Evolutionary conservation across 2,797 vertebrate species (phyloP).

Genomic region (Lepilemur ruficaudatus): DNA sequence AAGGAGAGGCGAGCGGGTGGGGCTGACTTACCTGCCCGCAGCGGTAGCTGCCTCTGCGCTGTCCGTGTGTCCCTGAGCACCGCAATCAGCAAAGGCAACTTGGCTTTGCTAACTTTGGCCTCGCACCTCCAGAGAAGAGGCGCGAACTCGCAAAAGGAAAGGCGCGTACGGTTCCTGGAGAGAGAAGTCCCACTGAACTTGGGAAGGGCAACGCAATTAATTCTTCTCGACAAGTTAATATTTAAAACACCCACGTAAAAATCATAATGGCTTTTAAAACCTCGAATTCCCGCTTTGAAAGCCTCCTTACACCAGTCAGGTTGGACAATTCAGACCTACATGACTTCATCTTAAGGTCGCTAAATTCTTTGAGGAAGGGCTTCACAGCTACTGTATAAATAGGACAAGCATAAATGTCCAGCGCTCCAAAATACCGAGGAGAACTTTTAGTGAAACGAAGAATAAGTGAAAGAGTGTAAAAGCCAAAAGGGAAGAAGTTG

Average conservation of each 20-base stretch:
- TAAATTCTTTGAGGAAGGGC: constrained; percentile 65
- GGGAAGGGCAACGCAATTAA: constrained; percentile 73
- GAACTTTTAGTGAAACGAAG: constrained; percentile 76
- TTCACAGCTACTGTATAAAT: constrained; percentile 61
- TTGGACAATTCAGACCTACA: constrained; percentile 68
- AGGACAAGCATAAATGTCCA: constrained; percentile 54
- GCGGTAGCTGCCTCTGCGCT: constrained; percentile 58
- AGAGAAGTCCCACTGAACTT: constrained; percentile 77
- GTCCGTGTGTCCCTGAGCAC: constrained; percentile 48
- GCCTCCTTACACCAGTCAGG: constrained; percentile 44
- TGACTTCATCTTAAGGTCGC: constrained; percentile 60
- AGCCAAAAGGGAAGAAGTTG: constrained; percentile 78
- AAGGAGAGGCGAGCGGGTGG: neutral
- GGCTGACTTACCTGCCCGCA: constrained; percentile 81
- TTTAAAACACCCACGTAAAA: constrained; percentile 67
- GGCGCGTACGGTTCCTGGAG: constrained; percentile 56
- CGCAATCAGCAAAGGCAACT: constrained; percentile 67
- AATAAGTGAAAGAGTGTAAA: constrained; percentile 72
- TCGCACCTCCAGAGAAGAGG: constrained; percentile 69
- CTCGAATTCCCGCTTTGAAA: constrained; percentile 52
- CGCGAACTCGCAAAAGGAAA: constrained; percentile 70
- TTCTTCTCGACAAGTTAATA: constrained; percentile 62
- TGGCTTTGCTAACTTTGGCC: constrained; percentile 64
- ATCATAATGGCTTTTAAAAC: constrained; percentile 53
- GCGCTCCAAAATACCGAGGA: constrained; percentile 47